Conservation (phyloP, 30 jellyfish, hydroid and myxozoan genomes). For the Cassiopea andromeda region DNA sequence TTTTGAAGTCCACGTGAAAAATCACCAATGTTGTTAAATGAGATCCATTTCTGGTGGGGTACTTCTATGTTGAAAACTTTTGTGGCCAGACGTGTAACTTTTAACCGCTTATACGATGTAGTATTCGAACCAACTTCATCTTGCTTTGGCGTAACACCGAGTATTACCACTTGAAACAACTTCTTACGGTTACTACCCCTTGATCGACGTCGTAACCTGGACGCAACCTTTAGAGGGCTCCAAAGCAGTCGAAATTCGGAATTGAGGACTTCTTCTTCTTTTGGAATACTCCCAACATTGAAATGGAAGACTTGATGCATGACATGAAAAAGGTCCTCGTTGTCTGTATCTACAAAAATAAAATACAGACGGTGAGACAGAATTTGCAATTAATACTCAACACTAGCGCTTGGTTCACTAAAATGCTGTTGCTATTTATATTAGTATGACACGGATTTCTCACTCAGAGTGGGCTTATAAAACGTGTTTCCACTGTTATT, state of each 20-base stretch:
- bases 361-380: background rate
- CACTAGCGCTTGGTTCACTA: no score
- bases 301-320: constrained; percentile 50
- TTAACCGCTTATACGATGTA: constrained; percentile 22
- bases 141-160: constrained; percentile 37
- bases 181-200: constrained; percentile 20
- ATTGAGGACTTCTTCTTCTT: constrained; percentile 36
- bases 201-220: constrained; percentile 64
- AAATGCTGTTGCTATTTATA: no score
- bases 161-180: constrained; percentile 38
- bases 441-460: no score
- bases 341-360: constrained; percentile 29
- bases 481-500: no score
- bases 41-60: constrained; percentile 37
- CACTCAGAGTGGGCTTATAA: no score
- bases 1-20: constrained; percentile 23
- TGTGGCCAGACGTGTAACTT: constrained; percentile 44
- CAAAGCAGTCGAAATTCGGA: constrained; percentile 61
- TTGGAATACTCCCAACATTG: constrained; percentile 44
- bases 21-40: constrained; percentile 20
- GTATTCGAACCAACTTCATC: background rate
- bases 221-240: constrained; percentile 32
- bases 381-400: no score
- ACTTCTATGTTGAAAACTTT: constrained; percentile 24
- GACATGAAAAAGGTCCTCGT: constrained; percentile 47